A percentile compares a stretch with the other conserved stretches of the same genome.
These are phyloP conservation scores for Trissolcus japonicus DNA, from an alignment of 2,888 invertebrate species.

Conservation along the genomic window DNA sequence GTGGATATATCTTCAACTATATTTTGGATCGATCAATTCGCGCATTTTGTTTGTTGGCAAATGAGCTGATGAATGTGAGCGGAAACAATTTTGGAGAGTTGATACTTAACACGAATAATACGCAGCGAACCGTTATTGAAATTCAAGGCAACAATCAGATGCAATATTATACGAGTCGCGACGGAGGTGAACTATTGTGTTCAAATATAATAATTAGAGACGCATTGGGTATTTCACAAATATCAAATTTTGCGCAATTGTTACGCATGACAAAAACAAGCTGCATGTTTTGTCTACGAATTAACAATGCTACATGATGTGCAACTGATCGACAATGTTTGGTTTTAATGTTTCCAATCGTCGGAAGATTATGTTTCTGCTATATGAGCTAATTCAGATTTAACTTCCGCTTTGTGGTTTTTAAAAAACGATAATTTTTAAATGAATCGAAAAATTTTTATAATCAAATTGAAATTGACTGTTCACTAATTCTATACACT, in stretches of 20 bases:
- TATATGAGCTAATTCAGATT: too few species aligned
- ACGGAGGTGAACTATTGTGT: constrained; percentile 34
- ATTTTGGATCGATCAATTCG: neutral
- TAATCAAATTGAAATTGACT: too few species aligned
- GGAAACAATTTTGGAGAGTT: constrained; percentile 21
- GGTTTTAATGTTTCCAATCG: too few species aligned
- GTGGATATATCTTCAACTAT: neutral
- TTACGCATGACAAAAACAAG: constrained; percentile 39
- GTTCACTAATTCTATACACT: too few species aligned
- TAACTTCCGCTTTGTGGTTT: too few species aligned
- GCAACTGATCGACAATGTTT: too few species aligned
- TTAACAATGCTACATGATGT: too few species aligned
- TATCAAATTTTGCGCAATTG: constrained; percentile 45
- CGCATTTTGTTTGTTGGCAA: too few species aligned
- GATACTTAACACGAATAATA: constrained; percentile 43
- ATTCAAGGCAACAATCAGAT: constrained; percentile 46
- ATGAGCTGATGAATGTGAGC: constrained; percentile 20
- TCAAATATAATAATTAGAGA: constrained; percentile 41
- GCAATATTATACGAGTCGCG: constrained; percentile 39
- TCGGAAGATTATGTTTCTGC: too few species aligned
- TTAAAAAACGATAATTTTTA: too few species aligned
- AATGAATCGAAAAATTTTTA: too few species aligned
- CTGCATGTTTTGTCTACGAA: too few species aligned
- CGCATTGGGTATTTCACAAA: constrained; percentile 39
- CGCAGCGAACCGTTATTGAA: constrained; percentile 36